These are phyloP conservation scores for Magallana gigas DNA, from an alignment of 1,140 invertebrate genomes.

Conservation along the genomic window DNA sequence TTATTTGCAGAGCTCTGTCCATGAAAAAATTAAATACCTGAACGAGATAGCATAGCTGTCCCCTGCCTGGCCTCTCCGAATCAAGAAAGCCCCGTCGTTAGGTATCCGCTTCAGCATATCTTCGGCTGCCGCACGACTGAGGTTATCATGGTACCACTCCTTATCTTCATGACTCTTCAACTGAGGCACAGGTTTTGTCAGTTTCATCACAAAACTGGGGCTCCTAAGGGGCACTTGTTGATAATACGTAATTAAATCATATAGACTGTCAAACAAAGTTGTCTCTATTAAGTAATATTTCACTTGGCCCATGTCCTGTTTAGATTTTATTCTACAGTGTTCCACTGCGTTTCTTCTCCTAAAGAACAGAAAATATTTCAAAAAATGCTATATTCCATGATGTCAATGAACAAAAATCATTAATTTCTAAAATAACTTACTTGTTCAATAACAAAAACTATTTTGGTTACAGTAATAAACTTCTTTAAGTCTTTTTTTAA, in stretches of 20 bases:
- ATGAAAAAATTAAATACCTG: conserved; percentile 81
- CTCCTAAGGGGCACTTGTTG: conserved; percentile 90
- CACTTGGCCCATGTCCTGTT: conserved; percentile 92
- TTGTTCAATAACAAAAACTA: too few relatives aligned
- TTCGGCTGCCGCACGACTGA: conserved; percentile 90
- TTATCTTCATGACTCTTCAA: conserved; percentile 95
- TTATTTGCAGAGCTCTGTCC: too few relatives aligned
- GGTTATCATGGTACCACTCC: conserved; percentile 94
- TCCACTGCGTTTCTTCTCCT: conserved; percentile 92
- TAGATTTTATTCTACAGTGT: conserved; percentile 94
- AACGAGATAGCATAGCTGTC: conserved; percentile 96
- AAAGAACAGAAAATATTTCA: neutral
- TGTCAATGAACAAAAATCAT: too few relatives aligned
- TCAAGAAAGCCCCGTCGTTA: conserved; percentile 94
- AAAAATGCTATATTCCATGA: neutral
- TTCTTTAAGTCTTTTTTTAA: too few relatives aligned
- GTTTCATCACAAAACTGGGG: conserved; percentile 91
- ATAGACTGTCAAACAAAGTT: conserved; percentile 94
- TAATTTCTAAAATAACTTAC: too few relatives aligned
- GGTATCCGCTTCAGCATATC: conserved; percentile 90
- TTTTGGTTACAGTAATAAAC: too few relatives aligned
- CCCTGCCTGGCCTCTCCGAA: conserved; percentile 89
- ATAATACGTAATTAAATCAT: conserved; percentile 95
- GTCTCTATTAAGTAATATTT: conserved; percentile 96
- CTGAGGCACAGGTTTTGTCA: conserved; percentile 95